phyloP scores from a whole-genome alignment of 2,113 vertebrate genomes.

The Mormoops blainvillei region DNA sequence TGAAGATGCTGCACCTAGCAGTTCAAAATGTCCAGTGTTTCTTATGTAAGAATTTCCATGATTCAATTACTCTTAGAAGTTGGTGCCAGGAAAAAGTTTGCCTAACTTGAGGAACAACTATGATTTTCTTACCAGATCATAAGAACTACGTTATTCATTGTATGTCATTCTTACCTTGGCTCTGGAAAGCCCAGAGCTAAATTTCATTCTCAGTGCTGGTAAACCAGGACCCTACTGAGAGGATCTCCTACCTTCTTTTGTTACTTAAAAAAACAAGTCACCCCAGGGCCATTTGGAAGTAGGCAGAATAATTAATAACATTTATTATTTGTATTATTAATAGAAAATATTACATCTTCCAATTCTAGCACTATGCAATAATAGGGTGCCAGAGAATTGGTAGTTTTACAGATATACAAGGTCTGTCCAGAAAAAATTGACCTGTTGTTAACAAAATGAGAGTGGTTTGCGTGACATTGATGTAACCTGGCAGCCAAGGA shows the following conservation, averaged over 20 bases:
- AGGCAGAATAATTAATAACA: not conserved
- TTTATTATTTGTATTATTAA: not conserved
- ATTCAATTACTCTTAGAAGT: constrained; percentile 47
- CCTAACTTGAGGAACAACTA: not conserved
- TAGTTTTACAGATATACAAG: not conserved
- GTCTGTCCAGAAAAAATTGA: no score
- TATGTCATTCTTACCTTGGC: constrained; percentile 16
- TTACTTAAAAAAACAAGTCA: not conserved
- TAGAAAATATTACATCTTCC: not conserved
- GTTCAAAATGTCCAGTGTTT: not conserved
- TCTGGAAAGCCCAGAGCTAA: constrained; percentile 2
- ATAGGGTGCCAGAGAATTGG: not conserved
- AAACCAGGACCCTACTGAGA: not conserved
- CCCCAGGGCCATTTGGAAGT: not conserved
- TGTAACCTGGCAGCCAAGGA: no score
- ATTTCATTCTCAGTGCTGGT: not conserved
- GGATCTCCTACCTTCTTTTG: not conserved
- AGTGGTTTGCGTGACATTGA: no score
- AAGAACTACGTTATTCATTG: not conserved
- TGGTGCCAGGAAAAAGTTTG: constrained; percentile 38
- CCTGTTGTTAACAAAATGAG: no score
- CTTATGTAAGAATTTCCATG: constrained; percentile 20
- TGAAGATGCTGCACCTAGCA: not conserved
- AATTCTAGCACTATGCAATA: constrained; percentile 3
- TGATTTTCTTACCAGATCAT: constrained; percentile 17